Evolutionary conservation across 2,113 vertebrate species (phyloP).

Genomic region (Dasyurus viverrinus): DNA sequence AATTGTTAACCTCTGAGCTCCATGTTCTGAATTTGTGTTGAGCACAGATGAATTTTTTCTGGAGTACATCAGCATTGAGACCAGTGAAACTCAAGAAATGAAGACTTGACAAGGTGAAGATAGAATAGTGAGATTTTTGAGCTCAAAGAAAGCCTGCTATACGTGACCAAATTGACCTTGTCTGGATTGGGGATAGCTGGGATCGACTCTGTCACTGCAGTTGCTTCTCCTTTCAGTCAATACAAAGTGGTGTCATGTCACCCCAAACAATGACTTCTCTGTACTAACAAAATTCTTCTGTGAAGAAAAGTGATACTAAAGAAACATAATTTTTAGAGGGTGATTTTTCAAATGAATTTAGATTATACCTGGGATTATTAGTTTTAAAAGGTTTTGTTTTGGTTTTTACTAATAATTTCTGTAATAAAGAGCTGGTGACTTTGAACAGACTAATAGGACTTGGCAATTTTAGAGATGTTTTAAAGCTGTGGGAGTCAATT

Average conservation of each 20-base stretch:
- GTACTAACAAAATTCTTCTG: constrained; percentile 75
- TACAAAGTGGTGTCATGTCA: constrained; percentile 62
- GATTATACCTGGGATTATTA: constrained; percentile 48
- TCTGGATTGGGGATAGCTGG: constrained; percentile 70
- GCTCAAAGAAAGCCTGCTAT: constrained; percentile 70
- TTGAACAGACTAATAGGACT: constrained; percentile 43
- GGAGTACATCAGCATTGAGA: constrained; percentile 63
- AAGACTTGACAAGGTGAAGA: constrained; percentile 75
- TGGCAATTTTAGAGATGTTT: constrained; percentile 55
- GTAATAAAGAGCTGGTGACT: constrained; percentile 46
- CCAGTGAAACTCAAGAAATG: constrained; percentile 72
- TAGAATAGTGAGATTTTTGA: constrained; percentile 69
- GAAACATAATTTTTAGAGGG: constrained; percentile 65
- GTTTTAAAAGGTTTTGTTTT: constrained; percentile 39
- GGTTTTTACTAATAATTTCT: constrained; percentile 25
- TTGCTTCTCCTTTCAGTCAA: constrained; percentile 80
- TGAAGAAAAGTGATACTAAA: constrained; percentile 78
- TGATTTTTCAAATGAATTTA: constrained; percentile 59
- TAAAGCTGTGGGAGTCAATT: constrained; percentile 70
- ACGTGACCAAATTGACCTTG: constrained; percentile 83
- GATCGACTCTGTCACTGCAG: constrained; percentile 70
- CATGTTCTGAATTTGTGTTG: constrained; percentile 73
- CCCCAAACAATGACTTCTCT: constrained; percentile 77
- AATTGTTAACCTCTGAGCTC: constrained; percentile 71
- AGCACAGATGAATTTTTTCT: constrained; percentile 61